Conservation (phyloP, 1,140 invertebrate genomes). For the Pseudomyrmex cubaensis region DNA sequence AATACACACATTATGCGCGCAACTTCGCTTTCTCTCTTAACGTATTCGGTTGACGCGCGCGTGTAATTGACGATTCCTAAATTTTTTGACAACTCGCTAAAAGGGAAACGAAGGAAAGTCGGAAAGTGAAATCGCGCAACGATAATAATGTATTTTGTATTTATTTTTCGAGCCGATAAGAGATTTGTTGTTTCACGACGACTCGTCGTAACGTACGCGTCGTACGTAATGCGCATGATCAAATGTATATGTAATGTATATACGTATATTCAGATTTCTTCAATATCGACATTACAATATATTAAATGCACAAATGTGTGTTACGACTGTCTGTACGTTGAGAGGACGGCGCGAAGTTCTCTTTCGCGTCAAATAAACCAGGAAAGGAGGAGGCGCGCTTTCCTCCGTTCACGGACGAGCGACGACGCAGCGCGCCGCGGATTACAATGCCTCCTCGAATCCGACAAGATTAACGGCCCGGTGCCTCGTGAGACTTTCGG, state of each 20-base stretch:
- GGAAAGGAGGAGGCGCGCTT: conserved; percentile 59
- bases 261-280: no score
- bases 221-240: neutral
- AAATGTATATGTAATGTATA: neutral
- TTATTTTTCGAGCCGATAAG: neutral
- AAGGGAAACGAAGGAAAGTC: conserved; percentile 2
- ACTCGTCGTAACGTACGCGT: neutral
- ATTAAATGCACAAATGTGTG: no score
- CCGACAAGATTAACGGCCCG: conserved; percentile 62
- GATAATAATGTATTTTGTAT: neutral
- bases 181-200: neutral
- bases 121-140: conserved; percentile 23
- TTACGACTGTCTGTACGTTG: no score
- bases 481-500: conserved; percentile 52
- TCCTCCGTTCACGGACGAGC: conserved; percentile 57
- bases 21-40: conserved; percentile 37
- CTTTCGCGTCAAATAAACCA: conserved; percentile 31
- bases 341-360: neutral
- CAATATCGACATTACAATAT: neutral
- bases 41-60: conserved; percentile 13
- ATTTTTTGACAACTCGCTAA: conserved; percentile 7
- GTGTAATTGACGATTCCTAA: conserved; percentile 41
- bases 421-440: conserved; percentile 22
- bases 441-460: conserved; percentile 62
- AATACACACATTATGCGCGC: neutral